A percentile compares a stretch with the other conserved stretches of the same genome.
These are phyloP conservation scores for Agrotis ipsilon DNA, from an alignment of 2,888 invertebrate species.

Conservation along the genomic window DNA sequence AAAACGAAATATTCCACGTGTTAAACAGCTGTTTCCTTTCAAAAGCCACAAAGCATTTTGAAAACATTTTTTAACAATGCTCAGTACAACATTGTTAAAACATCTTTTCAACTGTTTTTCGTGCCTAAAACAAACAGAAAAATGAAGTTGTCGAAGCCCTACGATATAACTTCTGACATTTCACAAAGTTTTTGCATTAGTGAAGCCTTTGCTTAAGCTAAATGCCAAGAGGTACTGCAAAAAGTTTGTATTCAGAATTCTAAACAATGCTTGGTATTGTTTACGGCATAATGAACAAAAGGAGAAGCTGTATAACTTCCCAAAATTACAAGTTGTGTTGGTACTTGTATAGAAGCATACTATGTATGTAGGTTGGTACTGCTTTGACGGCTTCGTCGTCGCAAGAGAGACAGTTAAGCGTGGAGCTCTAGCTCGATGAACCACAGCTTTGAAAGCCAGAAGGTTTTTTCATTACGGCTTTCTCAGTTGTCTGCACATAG, in stretches of 20 bases:
- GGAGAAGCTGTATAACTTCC: slow-evolving; percentile 34
- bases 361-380: background rate
- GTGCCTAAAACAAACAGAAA: slow-evolving; percentile 14
- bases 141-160: slow-evolving; percentile 18
- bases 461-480: background rate
- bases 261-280: slow-evolving; percentile 55
- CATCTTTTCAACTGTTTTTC: slow-evolving; percentile 1
- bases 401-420: background rate
- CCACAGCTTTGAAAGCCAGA: no score
- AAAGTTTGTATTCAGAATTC: slow-evolving; percentile 50
- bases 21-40: background rate
- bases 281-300: slow-evolving; percentile 41
- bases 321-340: slow-evolving; percentile 40
- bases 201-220: slow-evolving; percentile 50
- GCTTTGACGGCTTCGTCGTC: background rate
- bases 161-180: slow-evolving; percentile 44
- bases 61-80: no score
- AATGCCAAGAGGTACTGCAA: slow-evolving; percentile 48
- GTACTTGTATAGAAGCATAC: slow-evolving; percentile 9
- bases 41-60: background rate
- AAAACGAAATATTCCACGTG: background rate
- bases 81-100: slow-evolving; percentile 4
- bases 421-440: background rate
- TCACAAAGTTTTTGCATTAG: slow-evolving; percentile 48
- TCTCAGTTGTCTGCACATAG: no score